Base-by-base conservation (phyloP, 2,113 vertebrate genomes). In the Eurypyga helias region DNA sequence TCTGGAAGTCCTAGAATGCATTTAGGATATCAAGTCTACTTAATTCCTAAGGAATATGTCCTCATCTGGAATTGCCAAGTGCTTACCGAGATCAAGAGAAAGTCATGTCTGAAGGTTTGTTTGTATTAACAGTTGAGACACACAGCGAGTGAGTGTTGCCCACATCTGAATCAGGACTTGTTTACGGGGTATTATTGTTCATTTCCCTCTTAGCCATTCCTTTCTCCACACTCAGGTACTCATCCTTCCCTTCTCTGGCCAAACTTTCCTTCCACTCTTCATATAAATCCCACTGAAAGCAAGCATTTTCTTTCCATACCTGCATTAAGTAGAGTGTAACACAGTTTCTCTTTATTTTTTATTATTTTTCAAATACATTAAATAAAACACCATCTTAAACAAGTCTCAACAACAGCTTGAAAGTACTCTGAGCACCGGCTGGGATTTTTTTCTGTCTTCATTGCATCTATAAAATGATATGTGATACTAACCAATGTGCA, bases 381-480 rank as follows among this genome's bases (percentile, higher is more conserved):
- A 71, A 72, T 58, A 61, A 90, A 90, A 62, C 13, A 64, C 20
- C 24, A 17, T 43, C 60, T 89, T 73, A 64, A 92, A 46, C 17
- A 55, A 88, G 28, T 16, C 54, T 61, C 28, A 58, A 20, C 13
- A 29, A 11, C 3, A 66, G 28, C 34, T 43, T 96, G 48, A 49
- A 96, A 69, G 38, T 41, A 38, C 48, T 54, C 48, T 48, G 33
- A 81, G 64, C 46, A 19, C 6, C 33, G 28, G 3, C 65, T 75
- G 29, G 55, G 24, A 45, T 21, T 33, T 83, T 92, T 77, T 78
- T 16, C 57, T 84, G 43, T 52, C 43, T 91, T 96, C 81, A 76
- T 81, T 87, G 36, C 72, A 45, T 11, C 69, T 65, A 76, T 87
- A 96, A 94, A 94, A 87, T 84, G 94, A 84, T 75, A 87, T 8